Evolutionary conservation across 1,140 invertebrate species (phyloP).

Genomic region (Mesaphorura yosii): DNA sequence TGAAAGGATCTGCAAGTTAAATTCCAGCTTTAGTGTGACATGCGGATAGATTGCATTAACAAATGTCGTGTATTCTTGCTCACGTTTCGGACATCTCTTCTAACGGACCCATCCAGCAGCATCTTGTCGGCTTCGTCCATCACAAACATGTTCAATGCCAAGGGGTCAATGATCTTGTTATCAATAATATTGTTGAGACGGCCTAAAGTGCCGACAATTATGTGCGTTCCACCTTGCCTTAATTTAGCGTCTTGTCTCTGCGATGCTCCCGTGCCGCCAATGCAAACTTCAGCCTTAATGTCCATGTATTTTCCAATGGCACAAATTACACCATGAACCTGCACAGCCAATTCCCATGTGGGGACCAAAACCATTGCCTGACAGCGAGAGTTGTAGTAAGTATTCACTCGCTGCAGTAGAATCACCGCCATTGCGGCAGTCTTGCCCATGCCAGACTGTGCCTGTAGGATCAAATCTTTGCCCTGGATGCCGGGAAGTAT

Average conservation of each 20-base stretch:
- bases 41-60: not conserved
- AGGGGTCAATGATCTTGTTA: not conserved
- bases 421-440: slow-evolving; percentile 10
- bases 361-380: slow-evolving; percentile 74
- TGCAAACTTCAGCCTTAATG: not conserved
- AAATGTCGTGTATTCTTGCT: too few relatives aligned
- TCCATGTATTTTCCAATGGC: not conserved
- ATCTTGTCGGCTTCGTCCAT: slow-evolving; percentile 22
- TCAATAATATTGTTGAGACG: not conserved
- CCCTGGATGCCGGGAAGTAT: slow-evolving; percentile 5
- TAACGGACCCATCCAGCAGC: not conserved
- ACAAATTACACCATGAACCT: slow-evolving; percentile 42
- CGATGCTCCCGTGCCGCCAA: not conserved
- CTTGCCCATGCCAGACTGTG: slow-evolving; percentile 21
- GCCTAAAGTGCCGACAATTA: slow-evolving; percentile 1
- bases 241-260: not conserved
- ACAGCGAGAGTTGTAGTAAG: not conserved
- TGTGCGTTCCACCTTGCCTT: not conserved
- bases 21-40: not conserved
- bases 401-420: slow-evolving; percentile 3
- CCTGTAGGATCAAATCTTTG: slow-evolving; percentile 12
- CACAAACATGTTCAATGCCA: not conserved
- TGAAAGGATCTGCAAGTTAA: not conserved
- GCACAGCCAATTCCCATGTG: slow-evolving; percentile 87
- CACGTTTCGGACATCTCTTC: not conserved